A percentile compares a stretch with the other conserved stretches of the same genome.
Evolutionary conservation across 2,797 vertebrate genomes (phyloP).

Genomic region (Pyrocephalus nanus): DNA sequence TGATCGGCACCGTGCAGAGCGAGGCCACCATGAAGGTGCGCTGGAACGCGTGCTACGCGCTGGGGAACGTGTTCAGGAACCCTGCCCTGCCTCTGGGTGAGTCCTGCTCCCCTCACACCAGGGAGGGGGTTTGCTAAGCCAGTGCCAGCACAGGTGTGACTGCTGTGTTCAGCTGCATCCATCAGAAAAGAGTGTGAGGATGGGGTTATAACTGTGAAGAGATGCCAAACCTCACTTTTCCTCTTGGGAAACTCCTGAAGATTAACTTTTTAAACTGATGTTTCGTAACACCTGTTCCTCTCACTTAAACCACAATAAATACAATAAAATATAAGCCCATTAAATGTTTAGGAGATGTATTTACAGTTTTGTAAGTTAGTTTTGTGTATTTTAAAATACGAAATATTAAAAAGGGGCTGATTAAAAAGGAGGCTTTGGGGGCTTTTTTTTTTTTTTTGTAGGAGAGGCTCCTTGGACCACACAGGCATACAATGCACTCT

Average conservation of each 20-base stretch:
- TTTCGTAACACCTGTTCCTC: background rate
- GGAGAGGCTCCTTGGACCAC: conserved; percentile 86
- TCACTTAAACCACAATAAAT: background rate
- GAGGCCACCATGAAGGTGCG: conserved; percentile 97
- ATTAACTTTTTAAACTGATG: background rate
- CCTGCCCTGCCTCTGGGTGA: conserved; percentile 88
- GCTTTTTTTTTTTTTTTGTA: conserved; percentile 7
- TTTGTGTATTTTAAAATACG: background rate
- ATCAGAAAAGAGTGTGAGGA: background rate
- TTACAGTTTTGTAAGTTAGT: background rate
- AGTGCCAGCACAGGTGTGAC: background rate
- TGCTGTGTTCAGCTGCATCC: background rate
- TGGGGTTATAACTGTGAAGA: background rate
- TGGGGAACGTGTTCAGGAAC: conserved; percentile 96
- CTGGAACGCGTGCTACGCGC: conserved; percentile 96
- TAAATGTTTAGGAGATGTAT: background rate
- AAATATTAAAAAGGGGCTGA: background rate
- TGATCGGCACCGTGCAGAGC: conserved; percentile 87
- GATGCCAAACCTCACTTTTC: background rate
- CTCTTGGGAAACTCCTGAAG: background rate
- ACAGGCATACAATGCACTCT: conserved; percentile 86
- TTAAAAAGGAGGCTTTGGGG: fast-evolving
- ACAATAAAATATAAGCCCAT: background rate
- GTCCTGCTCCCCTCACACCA: background rate
- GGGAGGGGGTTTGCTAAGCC: background rate